Evolutionary conservation across 2,797 vertebrate genomes (phyloP), one percentile per base, ranked within the genome.

Genomic region (Rhinatrema bivittatum): DNA sequence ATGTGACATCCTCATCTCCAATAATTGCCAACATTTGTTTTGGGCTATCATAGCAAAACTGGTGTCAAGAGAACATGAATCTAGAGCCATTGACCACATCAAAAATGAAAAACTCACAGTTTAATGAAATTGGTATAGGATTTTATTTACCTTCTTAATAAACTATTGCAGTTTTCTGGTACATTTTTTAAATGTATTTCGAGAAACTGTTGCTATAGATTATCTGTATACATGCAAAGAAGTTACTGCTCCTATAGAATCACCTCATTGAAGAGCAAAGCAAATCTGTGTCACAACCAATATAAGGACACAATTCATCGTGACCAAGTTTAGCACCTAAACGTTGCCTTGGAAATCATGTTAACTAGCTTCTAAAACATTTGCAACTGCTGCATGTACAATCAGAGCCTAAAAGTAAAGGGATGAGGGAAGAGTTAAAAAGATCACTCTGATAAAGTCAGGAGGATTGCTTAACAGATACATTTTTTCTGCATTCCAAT

Each of bases 141-240:
- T 29, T 53, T 52, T 36, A 36, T 56, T 50, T 53, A 38, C 30
- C 16, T 33, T 42, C 41, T 29, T 30, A 27, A 31, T 45, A 38
- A 45, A 13, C 5, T 50, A 21, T 29, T 46, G 20, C 1, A 2
- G n/a, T 1, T 18, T 27, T n/a, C 39, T 10, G 8, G 20, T 26
- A 2, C 0, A 5, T 5, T 24, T n/a, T 23, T 20, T 5, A 4
- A 20, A 33, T 29, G 35, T 29, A 25, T 42, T 47, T 50, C 10
- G 21, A 36, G 23, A 40, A 50, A 33, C 27, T 24, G 10, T 28
- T 50, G 21, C 22, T 46, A 26, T 25, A 42, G 24, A 14, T 45
- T 39, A 40, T 18, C 37, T 36, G 33, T 22, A 39, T 24, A 31
- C 23, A 56, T 29, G 36, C 29, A 49, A 32, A 34, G 22, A 37